A percentile compares a stretch with the other conserved stretches of the same genome.
Conservation (phyloP, 2,797 vertebrate species). For the Crenichthys baileyi region DNA sequence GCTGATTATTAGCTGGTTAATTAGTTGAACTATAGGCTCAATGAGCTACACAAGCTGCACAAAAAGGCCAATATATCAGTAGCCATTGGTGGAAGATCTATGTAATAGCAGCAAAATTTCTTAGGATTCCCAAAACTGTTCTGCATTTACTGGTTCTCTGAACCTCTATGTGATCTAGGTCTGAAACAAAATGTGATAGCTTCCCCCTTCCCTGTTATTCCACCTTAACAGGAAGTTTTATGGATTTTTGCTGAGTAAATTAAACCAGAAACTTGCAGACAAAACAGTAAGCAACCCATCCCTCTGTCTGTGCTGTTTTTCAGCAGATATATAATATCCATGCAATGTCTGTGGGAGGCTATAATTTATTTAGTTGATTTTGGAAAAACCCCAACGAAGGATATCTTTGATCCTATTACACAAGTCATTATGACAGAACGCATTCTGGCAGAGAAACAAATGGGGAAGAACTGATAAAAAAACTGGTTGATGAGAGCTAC, state of each 20-base stretch:
- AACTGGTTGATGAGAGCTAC: constrained; percentile 18
- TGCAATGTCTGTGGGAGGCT: background rate
- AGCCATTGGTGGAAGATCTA: background rate
- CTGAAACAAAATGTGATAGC: background rate
- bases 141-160: background rate
- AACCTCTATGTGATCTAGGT: background rate
- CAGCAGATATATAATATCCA: background rate
- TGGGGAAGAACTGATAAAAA: constrained; percentile 11
- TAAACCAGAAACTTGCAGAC: background rate
- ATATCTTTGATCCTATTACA: background rate
- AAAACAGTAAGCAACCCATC: background rate
- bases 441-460: constrained; percentile 1
- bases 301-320: background rate
- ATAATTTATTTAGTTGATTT: constrained; percentile 9
- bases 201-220: background rate
- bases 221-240: background rate
- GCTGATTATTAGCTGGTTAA: background rate
- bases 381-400: no score
- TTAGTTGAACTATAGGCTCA: background rate
- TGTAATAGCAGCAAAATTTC: background rate
- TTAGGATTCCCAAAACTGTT: background rate
- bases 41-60: background rate
- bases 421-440: constrained; percentile 19
- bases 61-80: background rate
- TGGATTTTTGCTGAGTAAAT: background rate